Conservation (phyloP, 2,797 vertebrate species). For the Podargus strigoides region DNA sequence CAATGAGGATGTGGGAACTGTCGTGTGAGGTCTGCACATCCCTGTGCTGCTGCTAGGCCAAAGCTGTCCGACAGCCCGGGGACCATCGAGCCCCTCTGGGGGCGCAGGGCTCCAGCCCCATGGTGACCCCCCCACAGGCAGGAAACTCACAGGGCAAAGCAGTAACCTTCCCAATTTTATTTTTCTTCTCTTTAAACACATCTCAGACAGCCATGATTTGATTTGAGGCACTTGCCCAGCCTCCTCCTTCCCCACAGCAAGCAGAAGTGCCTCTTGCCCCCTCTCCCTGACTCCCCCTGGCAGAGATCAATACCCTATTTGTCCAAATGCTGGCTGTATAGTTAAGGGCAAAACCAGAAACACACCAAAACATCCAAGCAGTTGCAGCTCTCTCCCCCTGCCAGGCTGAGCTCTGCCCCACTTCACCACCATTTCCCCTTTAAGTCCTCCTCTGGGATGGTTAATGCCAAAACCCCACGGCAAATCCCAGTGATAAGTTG, state of each 20-base stretch:
- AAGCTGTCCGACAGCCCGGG: not conserved
- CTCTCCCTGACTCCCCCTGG: not conserved
- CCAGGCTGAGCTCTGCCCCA: not conserved
- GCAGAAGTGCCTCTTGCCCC: not conserved
- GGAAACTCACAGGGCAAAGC: not conserved
- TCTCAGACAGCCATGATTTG: not conserved
- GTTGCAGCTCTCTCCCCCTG: not conserved
- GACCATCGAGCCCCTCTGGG: not conserved
- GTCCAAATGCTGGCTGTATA: not conserved
- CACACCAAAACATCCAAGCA: accelerated
- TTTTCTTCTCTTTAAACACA: not conserved
- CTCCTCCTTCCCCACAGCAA: not conserved
- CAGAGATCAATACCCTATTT: not conserved
- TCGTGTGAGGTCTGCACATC: not conserved
- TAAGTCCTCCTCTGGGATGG: not conserved
- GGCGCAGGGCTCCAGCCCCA: not conserved
- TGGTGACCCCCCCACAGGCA: not conserved
- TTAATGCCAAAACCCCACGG: not conserved
- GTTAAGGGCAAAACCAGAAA: not conserved
- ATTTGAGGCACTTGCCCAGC: not conserved
- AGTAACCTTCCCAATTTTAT: not conserved
- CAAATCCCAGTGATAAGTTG: not conserved
- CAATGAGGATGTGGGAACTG: too few relatives aligned
- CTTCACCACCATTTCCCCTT: not conserved
- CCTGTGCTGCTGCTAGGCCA: accelerated